Evolutionary conservation across 2,888 invertebrate genomes (phyloP).

Genomic region (Perithous albicinctus): DNA sequence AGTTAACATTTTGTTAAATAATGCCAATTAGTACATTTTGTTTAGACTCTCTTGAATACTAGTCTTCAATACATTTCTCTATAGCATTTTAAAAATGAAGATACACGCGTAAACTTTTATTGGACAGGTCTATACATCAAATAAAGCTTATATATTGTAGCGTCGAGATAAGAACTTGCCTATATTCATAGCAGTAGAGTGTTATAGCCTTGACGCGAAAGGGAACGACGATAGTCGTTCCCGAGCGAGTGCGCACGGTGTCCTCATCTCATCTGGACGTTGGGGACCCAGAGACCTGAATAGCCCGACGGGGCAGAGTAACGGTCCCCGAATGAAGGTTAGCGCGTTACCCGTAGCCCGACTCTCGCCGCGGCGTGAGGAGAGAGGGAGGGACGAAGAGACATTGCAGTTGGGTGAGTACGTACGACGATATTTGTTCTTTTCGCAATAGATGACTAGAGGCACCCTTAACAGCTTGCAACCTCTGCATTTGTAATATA

Average conservation of each 20-base stretch:
- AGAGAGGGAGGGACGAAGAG: conserved; percentile 28
- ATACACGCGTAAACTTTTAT: conserved; percentile 8
- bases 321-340: conserved; percentile 84
- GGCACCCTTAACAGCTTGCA: not conserved
- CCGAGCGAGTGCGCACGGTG: conserved; percentile 53
- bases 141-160: conserved; percentile 24
- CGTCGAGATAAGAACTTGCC: conserved; percentile 29
- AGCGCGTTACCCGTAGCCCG: conserved; percentile 75
- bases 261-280: conserved; percentile 70
- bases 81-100: not conserved
- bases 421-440: conserved; percentile 17
- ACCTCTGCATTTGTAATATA: not conserved
- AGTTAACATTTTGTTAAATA: not conserved
- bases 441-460: not conserved
- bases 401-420: conserved; percentile 9
- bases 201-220: conserved; percentile 66
- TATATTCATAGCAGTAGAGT: conserved; percentile 36
- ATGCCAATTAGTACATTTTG: not conserved
- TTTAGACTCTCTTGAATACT: not conserved
- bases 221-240: conserved; percentile 62
- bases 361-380: conserved; percentile 45
- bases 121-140: conserved; percentile 19
- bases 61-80: not conserved
- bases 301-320: conserved; percentile 83
- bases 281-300: conserved; percentile 84